phyloP scores from a whole-genome alignment of 2,113 vertebrate species.

The Cinclus mexicanus region DNA sequence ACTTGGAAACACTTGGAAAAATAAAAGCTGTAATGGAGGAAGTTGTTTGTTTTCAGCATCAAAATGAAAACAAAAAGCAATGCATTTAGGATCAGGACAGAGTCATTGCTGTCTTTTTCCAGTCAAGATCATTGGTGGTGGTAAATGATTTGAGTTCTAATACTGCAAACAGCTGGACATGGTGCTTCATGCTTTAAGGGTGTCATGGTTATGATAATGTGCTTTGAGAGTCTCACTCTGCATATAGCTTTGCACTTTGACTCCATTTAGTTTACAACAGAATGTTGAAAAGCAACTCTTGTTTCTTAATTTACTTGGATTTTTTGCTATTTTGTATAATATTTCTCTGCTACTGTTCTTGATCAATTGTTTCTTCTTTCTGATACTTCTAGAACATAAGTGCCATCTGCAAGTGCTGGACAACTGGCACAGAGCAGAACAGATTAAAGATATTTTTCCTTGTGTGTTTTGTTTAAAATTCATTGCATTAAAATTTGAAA shows the following conservation, averaged over 20 bases:
- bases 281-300: background rate
- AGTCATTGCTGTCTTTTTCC: background rate
- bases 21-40: background rate
- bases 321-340: background rate
- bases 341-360: background rate
- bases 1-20: background rate
- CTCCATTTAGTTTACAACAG: background rate
- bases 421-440: background rate
- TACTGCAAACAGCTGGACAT: background rate
- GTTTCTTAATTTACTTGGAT: background rate
- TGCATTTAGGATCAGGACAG: background rate
- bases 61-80: background rate
- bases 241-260: background rate
- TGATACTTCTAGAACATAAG: background rate
- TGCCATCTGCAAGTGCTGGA: background rate
- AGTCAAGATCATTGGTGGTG: background rate
- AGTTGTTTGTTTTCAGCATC: background rate
- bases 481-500: background rate
- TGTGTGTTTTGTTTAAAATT: background rate
- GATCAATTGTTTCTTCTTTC: background rate
- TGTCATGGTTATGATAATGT: background rate
- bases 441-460: background rate
- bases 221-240: background rate
- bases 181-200: background rate
- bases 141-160: background rate